Evolutionary conservation across 2,888 invertebrate genomes (phyloP), one percentile per base, ranked within the genome.

Genomic region (Melieria picta): DNA sequence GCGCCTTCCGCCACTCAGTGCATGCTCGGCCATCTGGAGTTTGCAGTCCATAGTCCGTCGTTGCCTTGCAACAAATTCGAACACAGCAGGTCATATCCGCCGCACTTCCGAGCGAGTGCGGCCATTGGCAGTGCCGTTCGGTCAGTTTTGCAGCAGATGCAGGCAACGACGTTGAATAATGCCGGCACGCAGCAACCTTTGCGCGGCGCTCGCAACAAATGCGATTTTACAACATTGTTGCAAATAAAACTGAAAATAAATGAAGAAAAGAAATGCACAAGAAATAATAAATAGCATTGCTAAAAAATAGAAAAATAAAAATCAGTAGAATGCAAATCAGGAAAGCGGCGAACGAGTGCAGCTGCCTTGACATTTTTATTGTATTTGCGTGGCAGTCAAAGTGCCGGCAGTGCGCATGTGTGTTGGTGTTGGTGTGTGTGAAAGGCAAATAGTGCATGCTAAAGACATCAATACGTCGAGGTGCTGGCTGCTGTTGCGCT

Each of bases 51-150:
- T 30, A 30, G 30, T 30, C 30, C 30, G 2, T 30, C 30, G 30
- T 30, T 30, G 30, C 30, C 2, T 30, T 52, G 13, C 13, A 7
- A n/a, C n/a, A 52, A 61, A 61, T 61, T 30, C 43, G 61, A 11
- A 11, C 61, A 61, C 61, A 61, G 43, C 61, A 61, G 61, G n/a
- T n/a, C 11, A 43, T 43, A 61, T 61, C 61, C 61, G 61, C 45
- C 45, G 61, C 61, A 61, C 61, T 61, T 61, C 61, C 61, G 61
- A 10, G 10, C 45, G 43, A 61, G n/a, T 61, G 42, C 45, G 45
- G n/a, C 30, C 10, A 52, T 52, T 52, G 52, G 52, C 13, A n/a
- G 7, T 7, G 13, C 3, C 10, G 13, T 13, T 46, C 45, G 61
- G 61, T 61, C 61, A 61, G 11, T 45, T 4, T 5, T 4, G 46